A percentile compares a stretch with the other conserved stretches of the same genome.
These are phyloP conservation scores for Sacculina carcini DNA, from an alignment of 2,888 invertebrate genomes.

Conservation along the genomic window DNA sequence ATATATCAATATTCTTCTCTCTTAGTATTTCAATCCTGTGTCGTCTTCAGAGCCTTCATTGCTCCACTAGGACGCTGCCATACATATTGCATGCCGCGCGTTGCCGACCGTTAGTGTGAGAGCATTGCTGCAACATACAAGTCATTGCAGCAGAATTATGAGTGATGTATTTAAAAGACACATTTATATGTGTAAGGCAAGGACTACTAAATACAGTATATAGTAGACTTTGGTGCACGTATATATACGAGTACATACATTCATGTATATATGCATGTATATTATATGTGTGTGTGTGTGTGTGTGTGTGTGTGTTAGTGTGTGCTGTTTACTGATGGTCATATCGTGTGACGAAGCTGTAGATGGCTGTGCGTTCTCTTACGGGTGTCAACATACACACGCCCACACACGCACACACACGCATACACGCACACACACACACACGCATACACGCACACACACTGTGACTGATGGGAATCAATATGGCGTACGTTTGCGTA, in stretches of 20 bases:
- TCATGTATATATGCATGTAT: no score
- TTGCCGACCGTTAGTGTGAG: no score
- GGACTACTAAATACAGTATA: background rate
- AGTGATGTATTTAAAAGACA: no score
- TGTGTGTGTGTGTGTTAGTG: background rate
- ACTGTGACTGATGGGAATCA: background rate
- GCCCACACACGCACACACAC: background rate
- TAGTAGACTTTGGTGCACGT: no score
- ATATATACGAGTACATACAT: no score
- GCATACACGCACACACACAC: background rate
- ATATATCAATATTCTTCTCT: no score
- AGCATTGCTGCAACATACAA: no score
- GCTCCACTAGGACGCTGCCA: no score
- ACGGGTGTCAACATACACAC: background rate
- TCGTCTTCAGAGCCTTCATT: no score
- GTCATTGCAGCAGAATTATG: no score
- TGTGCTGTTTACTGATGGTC: background rate
- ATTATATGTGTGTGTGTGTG: background rate
- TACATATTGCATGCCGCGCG: no score
- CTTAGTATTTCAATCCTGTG: no score
- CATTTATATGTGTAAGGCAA: background rate
- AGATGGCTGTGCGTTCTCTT: background rate
- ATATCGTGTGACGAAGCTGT: background rate
- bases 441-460: background rate
- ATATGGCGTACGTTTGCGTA: background rate